Base-by-base conservation (phyloP, 2,113 vertebrate species). In the Anolis carolinensis region DNA sequence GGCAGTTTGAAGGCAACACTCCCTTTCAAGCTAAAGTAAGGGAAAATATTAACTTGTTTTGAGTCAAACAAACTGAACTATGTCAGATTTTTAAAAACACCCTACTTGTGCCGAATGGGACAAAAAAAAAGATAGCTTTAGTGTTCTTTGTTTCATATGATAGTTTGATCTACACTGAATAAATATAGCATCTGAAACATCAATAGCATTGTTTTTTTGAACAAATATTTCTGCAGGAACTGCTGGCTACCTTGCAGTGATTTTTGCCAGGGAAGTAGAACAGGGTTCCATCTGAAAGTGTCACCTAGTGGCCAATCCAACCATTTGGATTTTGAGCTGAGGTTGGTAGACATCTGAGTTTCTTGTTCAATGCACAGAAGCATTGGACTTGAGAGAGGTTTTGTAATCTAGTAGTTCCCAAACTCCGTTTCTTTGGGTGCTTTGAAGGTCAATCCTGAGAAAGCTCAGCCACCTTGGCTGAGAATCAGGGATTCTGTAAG, bases 221-320 rank as follows among this genome's bases (percentile, higher is more conserved):
- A 78, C 32, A 34, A 78, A 59, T 23, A 23, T 79, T 21, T 79
- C 27, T 76, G 27, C 25, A 44, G 14, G 5, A 50, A 13, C 52
- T 34, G 50, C 18, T 59, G 32, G 52, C 27, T 59, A 34, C 1
- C 18, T 34, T 32, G 20, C 52, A 32, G 5, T 62, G 21, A 25
- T 79, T 59, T 39, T 63, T 52, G 55, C 5, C 63, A 27, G 34
- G 34, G 65, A 65, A 80, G 6, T 39, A 34, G 23, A 65, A 7
- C 8, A 65, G 36, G 34, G 63, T 65, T 44, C 30, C 23, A 63
- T 39, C 34, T 39, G 34, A 18, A 93, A 79, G 91, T 84, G 90
- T 88, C 92, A 92, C 83, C 93, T 94, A 93, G 77, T 91, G 90
- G 82, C 68, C 74, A 16, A 0, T n/a, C 71, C 65, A 6, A 23